These are phyloP conservation scores for Boleophthalmus pectinirostris DNA, from an alignment of 2,113 vertebrate species.

Conservation along the genomic window DNA sequence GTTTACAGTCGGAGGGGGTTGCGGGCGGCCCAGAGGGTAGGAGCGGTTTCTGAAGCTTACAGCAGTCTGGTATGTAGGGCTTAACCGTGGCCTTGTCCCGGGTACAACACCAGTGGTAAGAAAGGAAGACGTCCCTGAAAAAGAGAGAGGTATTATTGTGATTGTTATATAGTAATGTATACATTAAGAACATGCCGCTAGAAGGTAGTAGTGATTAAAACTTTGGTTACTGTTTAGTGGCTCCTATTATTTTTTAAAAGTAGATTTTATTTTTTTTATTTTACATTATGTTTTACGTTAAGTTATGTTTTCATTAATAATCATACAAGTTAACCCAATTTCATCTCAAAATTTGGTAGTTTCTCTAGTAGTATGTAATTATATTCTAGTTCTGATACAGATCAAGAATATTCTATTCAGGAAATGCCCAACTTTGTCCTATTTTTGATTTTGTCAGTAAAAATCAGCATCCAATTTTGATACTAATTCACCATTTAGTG, in stretches of 20 bases:
- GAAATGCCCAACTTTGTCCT: not conserved
- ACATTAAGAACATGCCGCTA: conserved; percentile 41
- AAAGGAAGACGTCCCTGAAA: conserved; percentile 38
- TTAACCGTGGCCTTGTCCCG: conserved; percentile 25
- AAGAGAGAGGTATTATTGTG: not conserved
- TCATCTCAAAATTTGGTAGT: too few species aligned
- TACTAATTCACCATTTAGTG: too few species aligned
- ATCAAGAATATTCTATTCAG: not conserved
- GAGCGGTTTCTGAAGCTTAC: conserved; percentile 60
- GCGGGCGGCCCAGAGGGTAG: conserved; percentile 43
- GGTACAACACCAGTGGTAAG: conserved; percentile 33
- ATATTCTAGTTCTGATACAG: not conserved
- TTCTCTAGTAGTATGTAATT: not conserved
- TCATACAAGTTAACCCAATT: too few species aligned
- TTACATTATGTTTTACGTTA: too few species aligned
- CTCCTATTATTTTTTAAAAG: not conserved
- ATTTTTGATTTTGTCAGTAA: not conserved
- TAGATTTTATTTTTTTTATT: not conserved
- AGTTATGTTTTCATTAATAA: not conserved
- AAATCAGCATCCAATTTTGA: too few species aligned
- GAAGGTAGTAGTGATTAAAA: conserved; percentile 37
- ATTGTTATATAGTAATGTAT: not conserved
- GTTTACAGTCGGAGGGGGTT: conserved; percentile 38
- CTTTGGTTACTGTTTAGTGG: not conserved
- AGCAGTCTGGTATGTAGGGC: conserved; percentile 47